A percentile compares a stretch with the other conserved stretches of the same genome.
Conservation (phyloP, 2,113 vertebrate genomes). For the Ondatra zibethicus region DNA sequence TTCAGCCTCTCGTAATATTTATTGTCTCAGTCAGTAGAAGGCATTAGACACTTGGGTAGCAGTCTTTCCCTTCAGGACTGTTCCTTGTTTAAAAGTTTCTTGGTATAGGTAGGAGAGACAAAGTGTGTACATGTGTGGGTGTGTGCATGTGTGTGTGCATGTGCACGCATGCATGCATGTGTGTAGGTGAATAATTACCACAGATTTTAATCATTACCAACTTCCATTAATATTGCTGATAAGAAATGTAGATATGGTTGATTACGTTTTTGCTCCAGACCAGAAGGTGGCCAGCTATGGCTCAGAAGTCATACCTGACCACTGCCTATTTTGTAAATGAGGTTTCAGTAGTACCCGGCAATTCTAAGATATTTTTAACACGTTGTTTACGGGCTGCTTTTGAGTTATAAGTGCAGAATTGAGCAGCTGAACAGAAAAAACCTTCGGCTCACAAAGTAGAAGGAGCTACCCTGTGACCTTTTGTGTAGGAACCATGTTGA, state of each 20-base stretch:
- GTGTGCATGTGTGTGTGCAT: not conserved
- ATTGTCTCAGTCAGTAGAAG: not conserved
- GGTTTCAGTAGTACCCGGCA: not conserved
- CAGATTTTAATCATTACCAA: not conserved
- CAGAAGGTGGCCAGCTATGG: not conserved
- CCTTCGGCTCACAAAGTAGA: not conserved
- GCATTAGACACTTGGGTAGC: not conserved
- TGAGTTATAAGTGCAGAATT: not conserved
- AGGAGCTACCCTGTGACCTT: not conserved
- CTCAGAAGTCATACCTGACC: not conserved
- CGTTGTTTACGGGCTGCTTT: not conserved
- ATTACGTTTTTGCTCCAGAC: not conserved
- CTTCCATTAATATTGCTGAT: not conserved
- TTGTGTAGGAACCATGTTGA: not conserved
- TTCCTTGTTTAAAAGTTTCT: not conserved
- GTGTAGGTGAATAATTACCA: not conserved
- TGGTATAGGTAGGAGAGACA: not conserved
- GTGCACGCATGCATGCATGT: not conserved
- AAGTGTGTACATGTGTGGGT: not conserved
- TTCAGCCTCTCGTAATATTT: not conserved
- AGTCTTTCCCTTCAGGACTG: not conserved
- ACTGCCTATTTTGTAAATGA: not conserved
- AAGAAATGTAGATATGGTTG: not conserved
- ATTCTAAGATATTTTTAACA: not conserved
- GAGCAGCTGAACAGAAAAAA: not conserved